These are phyloP conservation scores for Caranx ignobilis DNA, from an alignment of 2,113 vertebrate species.

Conservation along the genomic window DNA sequence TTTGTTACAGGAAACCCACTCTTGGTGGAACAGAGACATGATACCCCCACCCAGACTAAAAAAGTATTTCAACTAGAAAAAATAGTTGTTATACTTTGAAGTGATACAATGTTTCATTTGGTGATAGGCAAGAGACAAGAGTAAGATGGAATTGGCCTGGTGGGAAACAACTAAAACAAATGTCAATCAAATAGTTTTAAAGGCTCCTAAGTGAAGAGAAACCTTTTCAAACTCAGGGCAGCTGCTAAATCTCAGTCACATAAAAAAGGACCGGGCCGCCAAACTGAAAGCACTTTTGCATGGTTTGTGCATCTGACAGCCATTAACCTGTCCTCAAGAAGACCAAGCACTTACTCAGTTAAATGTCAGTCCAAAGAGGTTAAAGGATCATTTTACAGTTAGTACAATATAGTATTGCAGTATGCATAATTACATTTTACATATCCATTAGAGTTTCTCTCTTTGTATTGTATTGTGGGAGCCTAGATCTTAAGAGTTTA, in stretches of 20 bases:
- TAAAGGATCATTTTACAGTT: no score
- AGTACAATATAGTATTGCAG: no score
- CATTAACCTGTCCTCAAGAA: background rate
- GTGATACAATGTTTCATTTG: background rate
- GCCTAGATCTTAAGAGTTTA: no score
- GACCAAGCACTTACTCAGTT: no score
- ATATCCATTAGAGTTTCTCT: no score
- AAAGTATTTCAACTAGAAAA: background rate
- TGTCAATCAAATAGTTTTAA: background rate
- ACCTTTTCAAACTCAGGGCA: no score
- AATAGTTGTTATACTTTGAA: background rate
- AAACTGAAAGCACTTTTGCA: background rate
- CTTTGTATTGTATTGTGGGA: no score
- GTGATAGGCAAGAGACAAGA: background rate
- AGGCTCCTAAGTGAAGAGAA: background rate
- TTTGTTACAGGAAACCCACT: background rate
- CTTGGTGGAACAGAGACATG: background rate
- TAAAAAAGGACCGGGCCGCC: background rate
- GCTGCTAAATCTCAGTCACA: background rate
- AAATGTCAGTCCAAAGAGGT: no score
- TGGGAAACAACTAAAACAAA: background rate
- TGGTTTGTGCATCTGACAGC: background rate
- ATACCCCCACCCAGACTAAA: background rate
- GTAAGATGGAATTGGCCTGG: background rate
- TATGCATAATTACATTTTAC: no score